Evolutionary conservation across 1,140 invertebrate genomes (phyloP), one percentile per base, ranked within the genome.

Genomic region (Drosophila kikkawai): DNA sequence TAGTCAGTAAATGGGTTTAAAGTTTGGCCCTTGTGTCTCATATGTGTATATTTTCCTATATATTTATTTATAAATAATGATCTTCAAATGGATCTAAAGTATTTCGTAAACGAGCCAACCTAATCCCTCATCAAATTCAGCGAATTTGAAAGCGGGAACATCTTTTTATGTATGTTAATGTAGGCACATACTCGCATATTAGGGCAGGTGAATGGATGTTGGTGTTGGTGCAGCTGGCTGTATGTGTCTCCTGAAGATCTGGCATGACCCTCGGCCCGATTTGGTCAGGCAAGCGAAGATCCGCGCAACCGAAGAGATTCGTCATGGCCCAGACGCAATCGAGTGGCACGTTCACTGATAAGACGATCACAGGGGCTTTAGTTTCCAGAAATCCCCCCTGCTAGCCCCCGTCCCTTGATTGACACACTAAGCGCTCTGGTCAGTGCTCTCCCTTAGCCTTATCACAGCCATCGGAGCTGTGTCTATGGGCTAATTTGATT

Each of bases 341-440:
- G n/a, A 73, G 34, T 39, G 41, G 56, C 75, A 78, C 75, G 75
- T 78, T 55, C 55, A n/a, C 11, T 39, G 75, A 78, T 78, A 78
- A 78, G 55, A 41, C 67, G 36, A 73, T 73, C 69, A 73, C 36
- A 41, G 37, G 55, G 74, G 64, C 75, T 78, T 78, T 78, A 64
- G 51, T 56, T 41, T 50, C 29, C 22, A n/a, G 34, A 55, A 55
- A 17, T 12, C 19, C 39, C 32, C 39, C 19, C 29, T 15, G 15
- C 34, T 34, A 22, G 32, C 11, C 22, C 37, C 29, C 19, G 48
- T 32, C 50, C 50, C 45, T 22, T 78, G 75, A 78, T 78, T 78
- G 75, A 69, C 75, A 78, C 56, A 44, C 57, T 34, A 77, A 77
- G 58, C 41, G 36, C 19, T 22, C 7, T 56, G 53, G 53, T 56